Base-by-base conservation (phyloP, 1,140 invertebrate species). In the Neodiprion virginianus region DNA sequence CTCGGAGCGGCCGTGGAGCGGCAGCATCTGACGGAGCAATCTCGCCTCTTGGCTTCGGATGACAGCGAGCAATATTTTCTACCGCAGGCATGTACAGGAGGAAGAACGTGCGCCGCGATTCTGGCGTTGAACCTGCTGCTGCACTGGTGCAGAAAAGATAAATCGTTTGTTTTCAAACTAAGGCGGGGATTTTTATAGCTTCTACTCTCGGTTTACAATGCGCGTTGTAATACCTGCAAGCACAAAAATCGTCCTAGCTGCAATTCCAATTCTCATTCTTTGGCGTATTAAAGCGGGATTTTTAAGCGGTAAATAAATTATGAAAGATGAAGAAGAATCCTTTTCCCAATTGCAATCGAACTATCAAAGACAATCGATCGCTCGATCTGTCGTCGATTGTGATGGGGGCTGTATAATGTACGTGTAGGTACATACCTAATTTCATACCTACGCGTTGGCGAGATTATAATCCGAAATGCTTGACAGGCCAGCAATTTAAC, bases 161-260 rank as follows among this genome's bases (percentile, higher is more conserved):
- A 85, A 88, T 87, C 80, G 85, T 77, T 88, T 87, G 82, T 86
- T 86, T 86, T 83, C 79, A 40, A 40, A 40, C 5, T 40, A 40
- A 82, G 80, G 76, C 76, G 17, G 17, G 17, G 17, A 21, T 21
- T 21, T 21, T 21, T 21, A 21, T 21, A 21, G 17, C 17, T 40
- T 40, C 1, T 40, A 40, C 5, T 5, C 28, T 40, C 28, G 5
- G 2, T 5, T 40, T 1, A 40, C 28, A 40, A 40, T 40, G 28
- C 28, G 28, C 28, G 28, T 40, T 40, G 28, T 40, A 4, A 40
- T 40, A 40, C 28, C 5, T 40, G 28, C 5, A 40, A 40, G 28
- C 28, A 40, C 5, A 40, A 40, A 5, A 40, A 40, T 40, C 28
- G 2, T 40, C 28, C 1, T 5, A 40, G 1, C 28, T 40, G 28